Conservation (phyloP, 2,888 invertebrate genomes). For the Saturnia pavonia region DNA sequence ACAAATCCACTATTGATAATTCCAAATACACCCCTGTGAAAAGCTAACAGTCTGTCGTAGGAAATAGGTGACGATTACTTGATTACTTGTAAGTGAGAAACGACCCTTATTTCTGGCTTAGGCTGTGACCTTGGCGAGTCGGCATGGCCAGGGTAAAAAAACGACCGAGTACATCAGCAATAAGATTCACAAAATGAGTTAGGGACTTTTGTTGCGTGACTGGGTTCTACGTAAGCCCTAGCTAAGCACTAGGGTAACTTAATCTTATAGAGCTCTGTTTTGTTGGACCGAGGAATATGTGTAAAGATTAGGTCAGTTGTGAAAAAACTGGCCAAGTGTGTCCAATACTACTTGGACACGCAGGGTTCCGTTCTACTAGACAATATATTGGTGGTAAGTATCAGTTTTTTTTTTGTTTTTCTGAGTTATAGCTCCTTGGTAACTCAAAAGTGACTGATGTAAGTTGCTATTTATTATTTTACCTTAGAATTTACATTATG, state of each 20-base stretch:
- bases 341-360: not conserved
- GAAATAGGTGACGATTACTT: conserved; percentile 23
- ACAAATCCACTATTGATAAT: not conserved
- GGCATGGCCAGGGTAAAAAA: not conserved
- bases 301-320: not conserved
- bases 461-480: too few relatives aligned
- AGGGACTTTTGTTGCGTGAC: conserved; percentile 10
- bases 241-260: not conserved
- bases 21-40: not conserved
- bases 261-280: conserved; percentile 9
- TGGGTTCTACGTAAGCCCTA: conserved; percentile 8
- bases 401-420: too few relatives aligned
- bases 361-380: too few relatives aligned
- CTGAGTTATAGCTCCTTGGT: too few relatives aligned
- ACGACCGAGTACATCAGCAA: not conserved
- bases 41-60: conserved; percentile 18
- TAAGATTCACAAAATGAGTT: conserved; percentile 4
- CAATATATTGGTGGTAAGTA: too few relatives aligned
- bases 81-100: conserved; percentile 24
- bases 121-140: not conserved
- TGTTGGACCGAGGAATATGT: not conserved
- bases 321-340: not conserved
- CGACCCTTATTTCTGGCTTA: conserved; percentile 15
- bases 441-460: too few relatives aligned
- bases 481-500: too few relatives aligned